Evolutionary conservation across 2,888 invertebrate genomes (phyloP).

Genomic region (Diadromus collaris): DNA sequence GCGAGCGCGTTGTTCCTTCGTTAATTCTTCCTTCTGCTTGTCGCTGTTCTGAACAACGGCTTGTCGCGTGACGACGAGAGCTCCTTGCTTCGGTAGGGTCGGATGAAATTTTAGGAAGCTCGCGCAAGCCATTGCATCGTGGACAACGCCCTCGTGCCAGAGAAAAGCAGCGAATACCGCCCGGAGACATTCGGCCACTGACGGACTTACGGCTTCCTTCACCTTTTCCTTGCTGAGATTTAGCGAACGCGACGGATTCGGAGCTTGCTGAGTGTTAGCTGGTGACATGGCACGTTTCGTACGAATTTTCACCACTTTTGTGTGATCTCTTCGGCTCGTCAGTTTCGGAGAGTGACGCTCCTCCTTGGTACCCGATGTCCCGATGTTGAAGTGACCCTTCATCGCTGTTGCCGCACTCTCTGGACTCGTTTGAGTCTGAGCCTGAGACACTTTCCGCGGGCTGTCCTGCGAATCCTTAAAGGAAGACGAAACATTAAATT

Average conservation of each 20-base stretch:
- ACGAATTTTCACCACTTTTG: conserved; percentile 77
- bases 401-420: conserved; percentile 78
- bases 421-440: conserved; percentile 82
- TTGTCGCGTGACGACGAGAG: conserved; percentile 86
- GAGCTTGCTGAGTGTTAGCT: conserved; percentile 79
- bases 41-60: conserved; percentile 78
- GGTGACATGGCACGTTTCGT: conserved; percentile 80
- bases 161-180: conserved; percentile 97
- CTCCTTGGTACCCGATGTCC: conserved; percentile 81
- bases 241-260: conserved; percentile 74
- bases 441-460: conserved; percentile 79
- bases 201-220: conserved; percentile 94
- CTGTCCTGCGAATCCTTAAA: conserved; percentile 79
- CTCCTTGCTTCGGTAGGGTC: conserved; percentile 90
- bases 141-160: conserved; percentile 99
- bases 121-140: conserved; percentile 99
- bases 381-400: conserved; percentile 84
- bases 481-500: conserved; percentile 13
- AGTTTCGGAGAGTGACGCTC: conserved; percentile 83
- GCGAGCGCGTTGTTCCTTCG: conserved; percentile 84
- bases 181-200: conserved; percentile 95
- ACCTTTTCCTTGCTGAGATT: conserved; percentile 82
- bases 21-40: conserved; percentile 80
- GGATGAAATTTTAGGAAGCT: conserved; percentile 98
- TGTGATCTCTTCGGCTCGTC: conserved; percentile 82